These are phyloP conservation scores for Sinella curviseta DNA, from an alignment of 1,140 invertebrate genomes.

Conservation along the genomic window DNA sequence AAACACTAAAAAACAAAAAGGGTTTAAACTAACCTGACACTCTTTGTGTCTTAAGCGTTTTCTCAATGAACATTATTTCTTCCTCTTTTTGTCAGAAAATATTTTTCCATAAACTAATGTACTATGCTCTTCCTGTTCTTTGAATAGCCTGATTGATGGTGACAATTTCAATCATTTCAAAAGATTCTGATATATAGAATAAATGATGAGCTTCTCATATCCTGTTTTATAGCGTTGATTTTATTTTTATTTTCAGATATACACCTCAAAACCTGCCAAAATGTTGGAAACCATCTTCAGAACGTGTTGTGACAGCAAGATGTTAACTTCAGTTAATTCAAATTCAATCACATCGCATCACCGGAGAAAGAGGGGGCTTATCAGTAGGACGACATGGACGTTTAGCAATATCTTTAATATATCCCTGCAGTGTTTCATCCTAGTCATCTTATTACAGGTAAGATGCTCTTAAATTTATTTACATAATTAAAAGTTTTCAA, in stretches of 20 bases:
- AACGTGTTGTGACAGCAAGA: constrained; percentile 18
- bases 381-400: constrained; percentile 10
- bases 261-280: constrained; percentile 10
- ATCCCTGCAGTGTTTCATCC: constrained; percentile 16
- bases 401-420: neutral
- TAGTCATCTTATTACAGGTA: constrained; percentile 20
- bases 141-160: too few relatives aligned
- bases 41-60: too few relatives aligned
- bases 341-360: constrained; percentile 15
- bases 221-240: neutral
- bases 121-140: too few relatives aligned
- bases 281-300: constrained; percentile 5
- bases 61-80: too few relatives aligned
- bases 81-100: too few relatives aligned
- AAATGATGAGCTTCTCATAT: neutral
- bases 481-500: too few relatives aligned
- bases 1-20: too few relatives aligned
- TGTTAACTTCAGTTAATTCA: constrained; percentile 3
- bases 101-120: too few relatives aligned
- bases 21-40: too few relatives aligned
- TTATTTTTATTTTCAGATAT: constrained; percentile 7
- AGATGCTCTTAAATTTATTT: too few relatives aligned
- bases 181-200: too few relatives aligned
- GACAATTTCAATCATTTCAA: too few relatives aligned
- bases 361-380: constrained; percentile 7